phyloP scores from a whole-genome alignment of 2,888 invertebrate species.

The Altica lythri region DNA sequence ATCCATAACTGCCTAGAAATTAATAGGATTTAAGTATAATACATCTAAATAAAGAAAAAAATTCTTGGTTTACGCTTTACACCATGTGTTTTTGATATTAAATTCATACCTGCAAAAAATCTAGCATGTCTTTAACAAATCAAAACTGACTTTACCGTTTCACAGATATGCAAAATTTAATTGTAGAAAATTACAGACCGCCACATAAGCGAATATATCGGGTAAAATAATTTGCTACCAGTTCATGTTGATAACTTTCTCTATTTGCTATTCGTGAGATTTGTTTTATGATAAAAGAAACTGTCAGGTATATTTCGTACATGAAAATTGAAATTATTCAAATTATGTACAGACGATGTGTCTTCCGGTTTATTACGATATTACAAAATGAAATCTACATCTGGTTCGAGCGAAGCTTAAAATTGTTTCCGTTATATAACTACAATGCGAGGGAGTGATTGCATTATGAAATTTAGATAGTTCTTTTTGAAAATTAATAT shows the following conservation, averaged over 20 bases:
- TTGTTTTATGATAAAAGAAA: conserved; percentile 29
- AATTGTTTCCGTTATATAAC: no score
- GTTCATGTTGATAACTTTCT: conserved; percentile 36
- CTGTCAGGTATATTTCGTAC: conserved; percentile 24
- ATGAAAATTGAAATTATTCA: conserved; percentile 31
- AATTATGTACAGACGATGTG: conserved; percentile 15
- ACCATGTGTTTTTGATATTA: no score
- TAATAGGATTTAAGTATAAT: no score
- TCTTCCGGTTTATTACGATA: neutral
- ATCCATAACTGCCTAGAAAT: no score
- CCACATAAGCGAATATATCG: conserved; percentile 45
- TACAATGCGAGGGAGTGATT: no score
- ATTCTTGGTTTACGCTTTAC: no score
- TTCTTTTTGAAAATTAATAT: no score
- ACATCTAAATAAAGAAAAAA: no score
- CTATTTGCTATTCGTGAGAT: conserved; percentile 37
- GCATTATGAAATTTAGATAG: no score
- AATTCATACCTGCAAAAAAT: no score
- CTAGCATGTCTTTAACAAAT: no score
- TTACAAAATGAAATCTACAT: neutral
- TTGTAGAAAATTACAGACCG: conserved; percentile 38
- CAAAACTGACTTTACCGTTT: conserved; percentile 35
- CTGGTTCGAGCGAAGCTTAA: neutral
- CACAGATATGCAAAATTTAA: conserved; percentile 43
- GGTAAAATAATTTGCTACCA: conserved; percentile 45